Evolutionary conservation across 2,797 vertebrate genomes (phyloP).

Genomic region (Rallus crepitans): DNA sequence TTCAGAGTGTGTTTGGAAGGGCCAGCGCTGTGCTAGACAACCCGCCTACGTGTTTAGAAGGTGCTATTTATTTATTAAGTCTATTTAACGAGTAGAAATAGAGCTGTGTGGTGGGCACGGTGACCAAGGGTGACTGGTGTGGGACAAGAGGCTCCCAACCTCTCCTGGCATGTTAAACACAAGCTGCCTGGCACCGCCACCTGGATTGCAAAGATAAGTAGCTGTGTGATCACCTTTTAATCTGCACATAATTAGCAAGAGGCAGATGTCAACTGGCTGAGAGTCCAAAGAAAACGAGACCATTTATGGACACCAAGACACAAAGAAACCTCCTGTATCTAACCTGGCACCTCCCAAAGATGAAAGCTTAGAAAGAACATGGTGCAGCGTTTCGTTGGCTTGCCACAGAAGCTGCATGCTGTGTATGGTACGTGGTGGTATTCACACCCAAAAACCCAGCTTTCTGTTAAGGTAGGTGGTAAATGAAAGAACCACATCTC

Average conservation of each 20-base stretch:
- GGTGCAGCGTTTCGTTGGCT: neutral
- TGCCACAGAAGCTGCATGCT: neutral
- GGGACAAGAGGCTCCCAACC: neutral
- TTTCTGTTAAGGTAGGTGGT: neutral
- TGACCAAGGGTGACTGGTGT: neutral
- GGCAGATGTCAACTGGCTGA: neutral
- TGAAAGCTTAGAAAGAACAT: neutral
- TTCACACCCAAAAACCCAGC: neutral
- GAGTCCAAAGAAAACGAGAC: neutral
- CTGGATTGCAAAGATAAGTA: slow-evolving; percentile 1
- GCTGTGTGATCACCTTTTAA: slow-evolving; percentile 28
- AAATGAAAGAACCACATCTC: slow-evolving; percentile 11
- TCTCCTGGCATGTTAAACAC: neutral
- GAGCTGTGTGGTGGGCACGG: neutral
- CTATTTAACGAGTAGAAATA: slow-evolving; percentile 42
- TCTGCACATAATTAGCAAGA: neutral
- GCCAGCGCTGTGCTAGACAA: neutral
- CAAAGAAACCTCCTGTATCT: slow-evolving; percentile 2
- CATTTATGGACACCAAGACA: neutral
- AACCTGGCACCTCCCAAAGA: neutral
- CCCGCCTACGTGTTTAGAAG: neutral
- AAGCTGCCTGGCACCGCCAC: neutral
- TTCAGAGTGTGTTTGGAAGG: neutral
- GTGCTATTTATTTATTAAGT: slow-evolving; percentile 58
- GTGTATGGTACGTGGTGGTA: fast-evolving